phyloP scores from a whole-genome alignment of 1,140 invertebrate genomes.

The Tachypleus tridentatus region DNA sequence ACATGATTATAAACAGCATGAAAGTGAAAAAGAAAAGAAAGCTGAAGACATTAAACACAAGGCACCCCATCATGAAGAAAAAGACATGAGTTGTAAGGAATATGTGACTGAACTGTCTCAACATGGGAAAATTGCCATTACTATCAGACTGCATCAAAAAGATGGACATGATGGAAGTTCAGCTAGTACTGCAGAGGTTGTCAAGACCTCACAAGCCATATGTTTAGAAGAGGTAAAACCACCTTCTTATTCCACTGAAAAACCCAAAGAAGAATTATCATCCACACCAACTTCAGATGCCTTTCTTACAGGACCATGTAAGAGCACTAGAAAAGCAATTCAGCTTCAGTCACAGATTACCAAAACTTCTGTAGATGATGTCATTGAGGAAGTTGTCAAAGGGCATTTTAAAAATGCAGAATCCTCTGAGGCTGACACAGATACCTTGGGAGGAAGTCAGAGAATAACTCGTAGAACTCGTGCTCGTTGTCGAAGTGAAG shows the following conservation, averaged over 20 bases:
- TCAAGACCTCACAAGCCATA: slow-evolving; percentile 23
- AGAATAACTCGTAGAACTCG: slow-evolving; percentile 18
- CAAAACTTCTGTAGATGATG: slow-evolving; percentile 59
- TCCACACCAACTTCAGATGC: slow-evolving; percentile 2
- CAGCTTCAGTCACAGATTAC: slow-evolving; percentile 31
- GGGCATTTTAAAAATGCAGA: slow-evolving; percentile 30
- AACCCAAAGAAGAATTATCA: slow-evolving; percentile 6
- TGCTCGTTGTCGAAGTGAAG: slow-evolving; percentile 25
- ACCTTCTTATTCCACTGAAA: slow-evolving; percentile 10
- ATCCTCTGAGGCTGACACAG: slow-evolving; percentile 1
- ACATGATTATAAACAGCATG: not conserved
- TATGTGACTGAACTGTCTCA: slow-evolving; percentile 23
- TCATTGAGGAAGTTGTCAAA: slow-evolving; percentile 71
- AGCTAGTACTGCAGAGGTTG: slow-evolving; percentile 19
- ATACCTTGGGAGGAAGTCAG: not conserved
- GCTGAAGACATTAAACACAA: no score
- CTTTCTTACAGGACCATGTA: slow-evolving; percentile 6
- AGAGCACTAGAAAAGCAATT: slow-evolving; percentile 51
- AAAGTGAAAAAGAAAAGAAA: not conserved
- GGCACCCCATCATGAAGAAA: slow-evolving; percentile 3
- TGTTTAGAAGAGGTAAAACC: slow-evolving; percentile 18
- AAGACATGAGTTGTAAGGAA: slow-evolving; percentile 17
- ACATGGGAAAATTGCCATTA: slow-evolving; percentile 25
- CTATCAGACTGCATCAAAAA: slow-evolving; percentile 23
- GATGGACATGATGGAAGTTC: slow-evolving; percentile 19